Evolutionary conservation across 2,888 invertebrate genomes (phyloP), one percentile per base, ranked within the genome.

Genomic region (Helobdella robusta): DNA sequence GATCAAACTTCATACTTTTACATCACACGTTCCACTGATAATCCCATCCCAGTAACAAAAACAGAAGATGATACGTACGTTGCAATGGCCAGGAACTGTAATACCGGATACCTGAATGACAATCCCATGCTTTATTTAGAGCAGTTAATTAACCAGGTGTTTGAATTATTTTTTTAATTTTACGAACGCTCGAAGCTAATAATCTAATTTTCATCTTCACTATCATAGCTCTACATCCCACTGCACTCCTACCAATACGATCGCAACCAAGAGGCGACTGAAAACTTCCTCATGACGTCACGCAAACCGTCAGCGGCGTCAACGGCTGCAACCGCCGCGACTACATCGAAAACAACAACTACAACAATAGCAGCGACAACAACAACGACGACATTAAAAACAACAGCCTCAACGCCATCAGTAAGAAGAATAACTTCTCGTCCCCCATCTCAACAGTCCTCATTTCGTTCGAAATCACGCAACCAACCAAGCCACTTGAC

Each of bases 211-310:
- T 46, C 48, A 46, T 46, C 48, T 20, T 46, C 48, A 46, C 8
- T 2, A 46, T 46, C 8, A 46, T 46, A n/a, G 77, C 76, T 79
- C 6, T 79, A 76, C 72, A 76, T 77, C 75, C 78, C 78, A 18
- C 71, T 78, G 67, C 67, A 79, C 68, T 77, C 79, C 2, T 78
- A 72, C 70, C 75, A 75, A 68, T 76, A 77, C 68, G 77, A 79
- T 64, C 50, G 62, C 15, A 64, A 64, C 64, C 35, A 58, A 6
- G 52, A 64, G 40, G 34, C 46, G 4, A 40, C 58, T 20, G 34
- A 64, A 1, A 36, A 64, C 28, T 44, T 62, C 18, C 46, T n/a
- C 8, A 34, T 48, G 20, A 20, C 32, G 23, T 34, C 46, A 6
- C 23, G 56, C 28, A 56, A n/a, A 56, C 56, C 25, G 1, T n/a